Conservation (phyloP, 1,140 invertebrate genomes). For the Trichonephila clavipes region DNA sequence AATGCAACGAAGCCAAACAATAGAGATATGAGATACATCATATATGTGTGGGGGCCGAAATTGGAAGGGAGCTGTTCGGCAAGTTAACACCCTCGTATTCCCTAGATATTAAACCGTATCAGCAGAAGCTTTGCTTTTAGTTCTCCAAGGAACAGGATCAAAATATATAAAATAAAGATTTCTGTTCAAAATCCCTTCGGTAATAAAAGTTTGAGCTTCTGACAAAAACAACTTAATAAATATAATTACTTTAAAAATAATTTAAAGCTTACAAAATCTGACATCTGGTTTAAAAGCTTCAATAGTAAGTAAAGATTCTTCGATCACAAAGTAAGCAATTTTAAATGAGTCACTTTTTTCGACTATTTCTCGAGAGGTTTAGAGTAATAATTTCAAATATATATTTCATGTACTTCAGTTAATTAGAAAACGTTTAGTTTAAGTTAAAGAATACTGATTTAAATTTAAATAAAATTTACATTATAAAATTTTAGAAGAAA, state of each 20-base stretch:
- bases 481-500: too few species aligned
- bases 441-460: too few species aligned
- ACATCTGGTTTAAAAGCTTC: background rate
- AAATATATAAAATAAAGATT: background rate
- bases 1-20: conserved; percentile 57
- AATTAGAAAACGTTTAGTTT: too few species aligned
- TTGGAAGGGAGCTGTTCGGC: conserved; percentile 20
- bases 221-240: background rate
- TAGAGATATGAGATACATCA: conserved; percentile 28
- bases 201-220: background rate
- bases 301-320: too few species aligned
- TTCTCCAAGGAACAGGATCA: background rate
- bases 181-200: background rate
- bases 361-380: too few species aligned
- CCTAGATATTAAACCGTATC: background rate
- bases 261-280: background rate
- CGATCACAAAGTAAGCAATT: too few species aligned
- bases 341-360: too few species aligned
- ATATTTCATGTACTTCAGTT: too few species aligned
- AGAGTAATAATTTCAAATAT: too few species aligned
- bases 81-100: conserved; percentile 48
- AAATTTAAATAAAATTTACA: too few species aligned
- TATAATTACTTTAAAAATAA: background rate
- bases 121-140: background rate
- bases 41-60: conserved; percentile 44